phyloP scores from a whole-genome alignment of 1,140 invertebrate species.

The Linepithema humile region DNA sequence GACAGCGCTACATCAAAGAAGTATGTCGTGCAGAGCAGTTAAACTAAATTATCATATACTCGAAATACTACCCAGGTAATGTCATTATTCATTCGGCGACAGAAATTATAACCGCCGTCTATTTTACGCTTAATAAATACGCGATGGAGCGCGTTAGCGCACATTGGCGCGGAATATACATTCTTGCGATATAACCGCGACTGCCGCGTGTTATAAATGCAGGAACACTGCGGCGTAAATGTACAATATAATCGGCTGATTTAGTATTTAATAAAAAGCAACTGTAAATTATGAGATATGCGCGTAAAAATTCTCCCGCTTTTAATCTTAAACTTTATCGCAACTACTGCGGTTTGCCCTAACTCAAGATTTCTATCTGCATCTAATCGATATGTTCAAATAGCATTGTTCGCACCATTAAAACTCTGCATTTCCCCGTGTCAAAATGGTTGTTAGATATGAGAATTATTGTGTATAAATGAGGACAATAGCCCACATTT shows the following conservation, averaged over 20 bases:
- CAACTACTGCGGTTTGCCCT: neutral
- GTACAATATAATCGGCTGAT: neutral
- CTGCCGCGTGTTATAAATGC: neutral
- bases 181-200: neutral
- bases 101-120: conserved; percentile 31
- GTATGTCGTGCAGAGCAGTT: neutral
- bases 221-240: neutral
- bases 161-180: neutral
- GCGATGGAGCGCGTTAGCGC: neutral
- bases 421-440: neutral
- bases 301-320: neutral
- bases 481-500: neutral
- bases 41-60: conserved; percentile 26
- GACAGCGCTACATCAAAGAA: neutral
- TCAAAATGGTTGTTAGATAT: neutral
- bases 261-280: conserved; percentile 3
- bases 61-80: neutral
- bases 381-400: neutral
- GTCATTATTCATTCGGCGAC: conserved; percentile 15
- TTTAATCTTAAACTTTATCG: conserved; percentile 17
- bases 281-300: neutral
- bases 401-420: neutral
- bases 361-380: conserved; percentile 1
- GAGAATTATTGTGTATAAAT: neutral
- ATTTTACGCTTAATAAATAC: conserved; percentile 43